phyloP scores from a whole-genome alignment of 1,140 invertebrate genomes.

The Hesperophylax magnus region DNA sequence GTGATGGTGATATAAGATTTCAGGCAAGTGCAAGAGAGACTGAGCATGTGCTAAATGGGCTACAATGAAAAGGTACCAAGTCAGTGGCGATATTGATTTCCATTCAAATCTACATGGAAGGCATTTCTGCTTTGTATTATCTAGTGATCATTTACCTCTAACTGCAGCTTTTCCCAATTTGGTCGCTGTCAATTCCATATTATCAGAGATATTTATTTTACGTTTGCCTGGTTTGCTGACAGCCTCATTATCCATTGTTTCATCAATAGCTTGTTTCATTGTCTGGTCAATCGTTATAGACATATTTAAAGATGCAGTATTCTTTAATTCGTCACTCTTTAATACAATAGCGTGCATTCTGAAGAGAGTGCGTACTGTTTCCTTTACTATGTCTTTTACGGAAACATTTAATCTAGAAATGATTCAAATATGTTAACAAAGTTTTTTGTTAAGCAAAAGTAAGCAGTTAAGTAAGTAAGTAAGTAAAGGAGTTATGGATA shows the following conservation, averaged over 20 bases:
- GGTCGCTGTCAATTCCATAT: constrained; percentile 75
- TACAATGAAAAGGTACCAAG: too few relatives aligned
- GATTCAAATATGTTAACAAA: too few relatives aligned
- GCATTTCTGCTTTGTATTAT: too few relatives aligned
- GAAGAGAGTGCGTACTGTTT: constrained; percentile 73
- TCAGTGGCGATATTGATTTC: too few relatives aligned
- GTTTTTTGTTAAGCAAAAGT: too few relatives aligned
- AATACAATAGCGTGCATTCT: constrained; percentile 71
- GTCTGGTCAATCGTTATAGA: constrained; percentile 37
- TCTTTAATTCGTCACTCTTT: constrained; percentile 42
- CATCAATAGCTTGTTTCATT: not conserved
- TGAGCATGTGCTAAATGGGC: too few relatives aligned
- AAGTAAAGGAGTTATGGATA: too few relatives aligned
- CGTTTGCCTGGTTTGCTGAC: constrained; percentile 6
- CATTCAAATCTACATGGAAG: too few relatives aligned
- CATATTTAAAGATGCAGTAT: constrained; percentile 14
- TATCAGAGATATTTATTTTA: constrained; percentile 44
- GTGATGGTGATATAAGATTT: too few relatives aligned
- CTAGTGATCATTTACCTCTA: constrained; percentile 78
- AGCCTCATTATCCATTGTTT: not conserved
- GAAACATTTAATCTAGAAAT: constrained; percentile 66
- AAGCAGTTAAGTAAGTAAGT: too few relatives aligned
- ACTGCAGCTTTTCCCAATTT: constrained; percentile 85
- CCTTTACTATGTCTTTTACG: constrained; percentile 73
- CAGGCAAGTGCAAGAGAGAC: too few relatives aligned